Base-by-base conservation (phyloP, 2,888 invertebrate genomes). In the Lasioglossum marginatum region DNA sequence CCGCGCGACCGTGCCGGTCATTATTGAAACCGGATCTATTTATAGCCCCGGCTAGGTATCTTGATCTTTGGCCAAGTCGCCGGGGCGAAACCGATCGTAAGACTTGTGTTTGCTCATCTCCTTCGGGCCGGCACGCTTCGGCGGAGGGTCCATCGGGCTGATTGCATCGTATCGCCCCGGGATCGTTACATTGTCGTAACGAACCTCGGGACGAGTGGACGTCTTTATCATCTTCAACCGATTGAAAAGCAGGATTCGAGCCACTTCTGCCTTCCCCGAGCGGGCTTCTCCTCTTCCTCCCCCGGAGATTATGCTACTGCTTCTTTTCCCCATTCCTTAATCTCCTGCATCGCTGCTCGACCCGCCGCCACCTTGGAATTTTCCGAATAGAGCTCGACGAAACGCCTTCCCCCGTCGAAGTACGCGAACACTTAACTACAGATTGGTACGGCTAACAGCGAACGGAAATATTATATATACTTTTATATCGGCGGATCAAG, bases 1-100 rank as follows among this genome's bases (percentile, higher is more conserved):
- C 77, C 43, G 63, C 86, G 73, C 45, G 27, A 63, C 31, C 31
- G 8, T 31, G 63, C 70, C 72, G 83, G 72, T 81, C 83, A 73
- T 86, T 81, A 86, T 75, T 60, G 80, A 83, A 45, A 68, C 57
- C 8, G 70, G 81, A 81, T 73, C 87, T 84, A 87, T 87, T 81
- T 87, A 87, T 87, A 86, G 81, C 34, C 52, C 84, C 34, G 23
- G 34, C 34, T 37, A 75, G 87, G 81, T 80, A 81, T 82, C 85
- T 88, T 82, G 87, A 87, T 87, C 87, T 85, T 87, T 80, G 82
- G 77, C 85, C 86, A 79, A 87, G 76, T 77, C 70, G 82, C 16
- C 74, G 52, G 72, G 63, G 77, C 48, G 48, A 70, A 85, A 76
- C n/a, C 57, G 78, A 74, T 78, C 63, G 82, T 60, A 63, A 77